These are phyloP conservation scores for Trichogramma dendrolimi DNA, from an alignment of 2,888 invertebrate genomes.

Conservation along the genomic window DNA sequence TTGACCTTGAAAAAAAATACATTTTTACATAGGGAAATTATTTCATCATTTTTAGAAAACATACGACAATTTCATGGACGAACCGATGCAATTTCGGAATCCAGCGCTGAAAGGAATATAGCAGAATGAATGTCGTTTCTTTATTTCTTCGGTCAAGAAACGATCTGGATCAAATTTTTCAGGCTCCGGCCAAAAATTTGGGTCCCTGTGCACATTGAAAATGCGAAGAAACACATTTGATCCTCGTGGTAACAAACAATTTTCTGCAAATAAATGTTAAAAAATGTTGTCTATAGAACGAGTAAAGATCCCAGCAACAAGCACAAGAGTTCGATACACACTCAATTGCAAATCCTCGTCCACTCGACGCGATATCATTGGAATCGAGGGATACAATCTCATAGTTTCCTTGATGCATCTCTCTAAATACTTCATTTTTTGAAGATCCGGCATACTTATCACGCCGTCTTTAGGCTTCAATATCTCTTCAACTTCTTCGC, in stretches of 20 bases:
- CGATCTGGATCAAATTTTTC: slow-evolving; percentile 45
- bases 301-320: not conserved
- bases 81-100: slow-evolving; percentile 61
- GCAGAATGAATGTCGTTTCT: slow-evolving; percentile 57
- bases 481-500: slow-evolving; percentile 47
- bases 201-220: slow-evolving; percentile 56
- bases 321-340: slow-evolving; percentile 15
- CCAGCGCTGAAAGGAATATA: slow-evolving; percentile 54
- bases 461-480: slow-evolving; percentile 53
- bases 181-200: slow-evolving; percentile 59
- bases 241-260: slow-evolving; percentile 53
- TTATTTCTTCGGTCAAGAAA: slow-evolving; percentile 57
- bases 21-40: too few species aligned
- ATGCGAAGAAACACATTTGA: slow-evolving; percentile 56
- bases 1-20: slow-evolving; percentile 22
- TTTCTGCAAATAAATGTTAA: slow-evolving; percentile 40
- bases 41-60: too few species aligned
- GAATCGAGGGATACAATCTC: slow-evolving; percentile 65
- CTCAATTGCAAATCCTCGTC: slow-evolving; percentile 54
- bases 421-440: slow-evolving; percentile 65
- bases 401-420: slow-evolving; percentile 67
- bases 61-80: slow-evolving; percentile 1
- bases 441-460: slow-evolving; percentile 54
- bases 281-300: not conserved
- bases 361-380: slow-evolving; percentile 60